phyloP scores from a whole-genome alignment of 1,140 invertebrate species.

The Phthorimaea operculella region DNA sequence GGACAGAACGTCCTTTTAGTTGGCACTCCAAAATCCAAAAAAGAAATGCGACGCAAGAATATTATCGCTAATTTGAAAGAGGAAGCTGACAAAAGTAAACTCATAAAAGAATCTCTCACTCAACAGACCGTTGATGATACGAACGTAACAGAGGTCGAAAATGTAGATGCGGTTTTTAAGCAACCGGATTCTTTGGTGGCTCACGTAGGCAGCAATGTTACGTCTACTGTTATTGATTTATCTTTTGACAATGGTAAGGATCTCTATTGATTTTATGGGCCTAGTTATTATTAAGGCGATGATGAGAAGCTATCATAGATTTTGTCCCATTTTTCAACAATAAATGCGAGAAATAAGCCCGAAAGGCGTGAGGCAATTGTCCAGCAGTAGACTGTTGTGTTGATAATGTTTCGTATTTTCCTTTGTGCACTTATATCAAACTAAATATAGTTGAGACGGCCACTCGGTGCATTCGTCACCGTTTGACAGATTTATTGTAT shows the following conservation, averaged over 20 bases:
- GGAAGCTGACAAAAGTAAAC: neutral
- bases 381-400: too few species aligned
- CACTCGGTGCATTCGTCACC: too few species aligned
- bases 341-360: too few species aligned
- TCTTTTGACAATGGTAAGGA: neutral
- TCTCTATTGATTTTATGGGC: neutral
- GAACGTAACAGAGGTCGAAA: too few species aligned
- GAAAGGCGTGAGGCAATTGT: too few species aligned
- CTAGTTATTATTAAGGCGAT: too few species aligned
- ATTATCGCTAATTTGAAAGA: neutral
- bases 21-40: slow-evolving; percentile 17
- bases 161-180: neutral
- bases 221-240: neutral
- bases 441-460: too few species aligned
- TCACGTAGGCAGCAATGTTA: slow-evolving; percentile 22
- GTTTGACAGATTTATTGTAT: too few species aligned
- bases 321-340: too few species aligned
- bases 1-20: neutral
- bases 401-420: too few species aligned
- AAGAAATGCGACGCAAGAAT: neutral
- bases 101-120: neutral
- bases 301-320: too few species aligned
- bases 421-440: too few species aligned
- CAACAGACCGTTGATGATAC: neutral
- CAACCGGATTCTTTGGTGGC: slow-evolving; percentile 28